Evolutionary conservation across 2,888 invertebrate species (phyloP), one percentile per base, ranked within the genome.

Genomic region (Rhodophaea formosa): DNA sequence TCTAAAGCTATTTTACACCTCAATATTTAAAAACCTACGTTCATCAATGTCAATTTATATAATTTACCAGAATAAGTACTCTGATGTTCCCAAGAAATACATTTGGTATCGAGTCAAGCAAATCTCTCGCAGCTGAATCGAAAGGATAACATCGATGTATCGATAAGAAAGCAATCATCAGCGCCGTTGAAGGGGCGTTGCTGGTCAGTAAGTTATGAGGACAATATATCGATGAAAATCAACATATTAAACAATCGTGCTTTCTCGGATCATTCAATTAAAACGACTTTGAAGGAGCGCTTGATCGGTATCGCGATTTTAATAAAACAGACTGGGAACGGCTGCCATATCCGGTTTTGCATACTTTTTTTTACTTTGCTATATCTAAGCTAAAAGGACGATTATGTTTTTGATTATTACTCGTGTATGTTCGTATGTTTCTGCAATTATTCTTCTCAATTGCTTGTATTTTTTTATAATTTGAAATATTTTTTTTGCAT

Each of bases 291-390:
- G 64, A 74, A 79, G 71, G 75, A 82, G 78, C 75, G 73, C 76
- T 79, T 71, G 88, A 89, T 88, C 84, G 78, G 83, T 88, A 88
- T 89, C 87, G 79, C 80, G 78, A 81, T 84, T 88, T 88, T 88
- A 88, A 89, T 88, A 87, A 88, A 88, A 85, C 88, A 88, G 86
- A 82, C 81, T 86, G 83, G 75, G 81, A 82, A 82, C 80, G 78
- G 77, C 80, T 78, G 71, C 84, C 82, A 83, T 88, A 88, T 89
- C 88, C 23, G 23, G 23, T 23, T 23, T 23, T 5, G 2, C 5
- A 23, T 23, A 3, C 5, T 23, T 23, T 23, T 23, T 23, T 23
- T 23, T 23, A 23, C 23, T 23, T 23, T 23, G 2, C 23, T 23
- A 3, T 5, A 2, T 23, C 5, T 23, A 3, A n/a, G n/a, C n/a